A percentile compares a stretch with the other conserved stretches of the same genome.
Evolutionary conservation across 1,140 invertebrate genomes (phyloP).

Genomic region (Lepidotrigona ventralis): DNA sequence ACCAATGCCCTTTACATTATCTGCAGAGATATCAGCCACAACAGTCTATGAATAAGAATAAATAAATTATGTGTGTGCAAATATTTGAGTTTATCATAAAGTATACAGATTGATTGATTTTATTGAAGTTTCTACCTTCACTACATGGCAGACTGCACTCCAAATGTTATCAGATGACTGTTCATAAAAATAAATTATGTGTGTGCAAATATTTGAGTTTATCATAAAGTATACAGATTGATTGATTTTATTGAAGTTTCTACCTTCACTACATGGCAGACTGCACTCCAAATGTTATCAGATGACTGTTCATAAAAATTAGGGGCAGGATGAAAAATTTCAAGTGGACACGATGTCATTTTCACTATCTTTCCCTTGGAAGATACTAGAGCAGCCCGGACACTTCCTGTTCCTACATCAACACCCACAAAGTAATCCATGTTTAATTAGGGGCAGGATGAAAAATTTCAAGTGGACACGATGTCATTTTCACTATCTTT

Average conservation of each 20-base stretch:
- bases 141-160: conserved; percentile 84
- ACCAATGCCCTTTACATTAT: conserved; percentile 89
- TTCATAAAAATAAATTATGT: conserved; percentile 85
- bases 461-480: conserved; percentile 87
- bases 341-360: conserved; percentile 83
- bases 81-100: background rate
- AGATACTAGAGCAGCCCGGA: conserved; percentile 89
- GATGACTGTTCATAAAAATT: conserved; percentile 96
- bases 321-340: conserved; percentile 88
- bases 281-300: conserved; percentile 92
- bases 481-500: conserved; percentile 83
- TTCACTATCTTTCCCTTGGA: conserved; percentile 85
- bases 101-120: background rate
- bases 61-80: conserved; percentile 28
- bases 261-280: conserved; percentile 86
- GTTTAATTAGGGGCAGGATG: conserved; percentile 84
- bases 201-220: background rate
- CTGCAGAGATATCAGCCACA: conserved; percentile 79
- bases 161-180: conserved; percentile 97
- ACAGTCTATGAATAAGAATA: conserved; percentile 81
- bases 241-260: conserved; percentile 15
- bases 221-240: background rate
- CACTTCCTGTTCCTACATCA: conserved; percentile 96
- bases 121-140: conserved; percentile 83
- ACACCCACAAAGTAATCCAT: conserved; percentile 91